Base-by-base conservation (phyloP, 2,888 invertebrate species). In the Lobophora halterata region DNA sequence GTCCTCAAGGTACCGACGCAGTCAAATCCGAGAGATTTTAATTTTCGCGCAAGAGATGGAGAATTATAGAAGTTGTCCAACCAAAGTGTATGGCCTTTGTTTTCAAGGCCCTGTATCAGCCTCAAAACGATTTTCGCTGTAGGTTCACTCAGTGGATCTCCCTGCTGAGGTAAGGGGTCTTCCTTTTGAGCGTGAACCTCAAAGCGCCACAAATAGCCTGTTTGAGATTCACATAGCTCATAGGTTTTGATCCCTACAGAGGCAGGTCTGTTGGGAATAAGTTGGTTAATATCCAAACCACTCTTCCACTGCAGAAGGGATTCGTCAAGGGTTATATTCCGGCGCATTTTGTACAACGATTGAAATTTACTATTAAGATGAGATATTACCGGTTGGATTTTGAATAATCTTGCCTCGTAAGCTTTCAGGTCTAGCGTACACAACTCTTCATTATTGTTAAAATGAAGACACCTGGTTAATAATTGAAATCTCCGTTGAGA, bases 231-330 rank as follows among this genome's bases (percentile, higher is more conserved):
- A 17, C 31, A 38, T 1, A 47, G 23, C 8, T 25, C 33, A 3
- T 33, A 33, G 0, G 33, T 6, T 9, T 33, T 33, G 1, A 33
- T 13, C 0, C 18, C 33, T 1, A 21, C 21, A 3, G 3, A 6
- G 17, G 48, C 33, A 9, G 36, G 26, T 31, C 36, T 42, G 34
- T 39, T 36, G 11, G 27, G 34, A 17, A 43, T 39, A 11, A 42
- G 21, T 18, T 36, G 41, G 8, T 27, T 41, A 5, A 42, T 42
- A 2, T 24, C 9, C 13, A 35, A 10, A 26, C 27, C 31, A n/a
- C 41, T 35, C 12, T 31, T 41, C 31, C 27, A 41, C 8, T 36
- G 41, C 9, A 18, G n/a, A 2, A 41, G 7, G 2, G 35, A 35
- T 9, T 41, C 28, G 2, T 41, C 41, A 0, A 41, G 14, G 1